Percentiles rank a stretch among this genome's conserved stretches.
Evolutionary conservation across 2,888 invertebrate species (phyloP).

Genomic region (Tetranychus truncatus): DNA sequence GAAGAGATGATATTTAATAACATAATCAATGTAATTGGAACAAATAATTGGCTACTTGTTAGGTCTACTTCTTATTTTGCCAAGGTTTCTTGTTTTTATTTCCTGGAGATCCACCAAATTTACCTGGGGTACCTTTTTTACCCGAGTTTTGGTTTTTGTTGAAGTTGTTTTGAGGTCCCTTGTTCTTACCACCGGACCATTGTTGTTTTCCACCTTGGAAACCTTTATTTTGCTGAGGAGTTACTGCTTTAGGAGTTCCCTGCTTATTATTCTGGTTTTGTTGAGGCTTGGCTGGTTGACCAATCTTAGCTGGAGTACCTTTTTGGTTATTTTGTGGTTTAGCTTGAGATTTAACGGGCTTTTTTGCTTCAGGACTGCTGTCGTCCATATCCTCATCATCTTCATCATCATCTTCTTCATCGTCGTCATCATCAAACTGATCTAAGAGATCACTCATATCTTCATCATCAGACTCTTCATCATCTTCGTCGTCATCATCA

Average conservation of each 20-base stretch:
- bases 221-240: not conserved
- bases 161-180: not conserved
- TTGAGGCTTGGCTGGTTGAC: not conserved
- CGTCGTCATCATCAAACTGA: conserved; percentile 24
- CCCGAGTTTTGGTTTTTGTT: conserved; percentile 6
- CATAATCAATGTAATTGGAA: conserved; percentile 1
- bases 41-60: not conserved
- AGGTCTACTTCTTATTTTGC: not conserved
- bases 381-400: conserved; percentile 21
- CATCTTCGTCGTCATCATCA: conserved; percentile 26
- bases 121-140: not conserved
- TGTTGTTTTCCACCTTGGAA: not conserved
- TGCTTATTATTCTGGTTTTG: conserved; percentile 13
- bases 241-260: not conserved
- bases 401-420: conserved; percentile 21
- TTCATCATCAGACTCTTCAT: conserved; percentile 16
- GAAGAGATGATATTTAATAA: not conserved
- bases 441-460: conserved; percentile 27
- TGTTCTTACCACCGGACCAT: not conserved
- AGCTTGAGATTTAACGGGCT: not conserved
- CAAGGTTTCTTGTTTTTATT: not conserved
- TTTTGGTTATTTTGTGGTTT: conserved; percentile 6
- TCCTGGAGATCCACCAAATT: not conserved
- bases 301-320: not conserved
- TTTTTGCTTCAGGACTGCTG: not conserved